These are phyloP conservation scores for Archips xylosteana DNA, from an alignment of 2,888 invertebrate species.

Conservation along the genomic window DNA sequence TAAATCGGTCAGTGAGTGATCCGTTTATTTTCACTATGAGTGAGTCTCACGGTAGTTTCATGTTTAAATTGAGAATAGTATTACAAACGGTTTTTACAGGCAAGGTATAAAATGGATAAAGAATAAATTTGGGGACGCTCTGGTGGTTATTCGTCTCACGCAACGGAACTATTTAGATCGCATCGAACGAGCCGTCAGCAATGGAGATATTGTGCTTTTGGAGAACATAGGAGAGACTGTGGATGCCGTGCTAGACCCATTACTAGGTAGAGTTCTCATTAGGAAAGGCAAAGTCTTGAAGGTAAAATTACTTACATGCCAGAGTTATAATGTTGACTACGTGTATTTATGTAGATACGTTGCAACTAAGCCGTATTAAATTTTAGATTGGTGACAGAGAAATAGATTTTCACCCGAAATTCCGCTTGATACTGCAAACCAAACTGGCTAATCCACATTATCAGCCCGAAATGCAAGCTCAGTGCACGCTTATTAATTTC, in stretches of 20 bases:
- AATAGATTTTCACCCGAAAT: conserved; percentile 93
- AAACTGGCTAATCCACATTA: conserved; percentile 98
- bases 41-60: too few species aligned
- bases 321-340: background rate
- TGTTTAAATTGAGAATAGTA: too few species aligned
- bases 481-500: conserved; percentile 97
- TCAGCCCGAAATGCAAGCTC: conserved; percentile 98
- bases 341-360: background rate
- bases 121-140: conserved; percentile 89
- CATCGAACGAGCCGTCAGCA: conserved; percentile 91
- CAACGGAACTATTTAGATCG: conserved; percentile 93
- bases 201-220: conserved; percentile 91
- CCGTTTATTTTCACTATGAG: too few species aligned
- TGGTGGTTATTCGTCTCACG: conserved; percentile 91
- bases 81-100: conserved; percentile 56
- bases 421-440: conserved; percentile 95
- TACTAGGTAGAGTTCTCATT: conserved; percentile 94
- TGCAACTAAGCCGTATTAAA: conserved; percentile 59
- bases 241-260: conserved; percentile 96
- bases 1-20: too few species aligned
- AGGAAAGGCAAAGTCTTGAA: conserved; percentile 93
- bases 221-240: conserved; percentile 96
- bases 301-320: conserved; percentile 51
- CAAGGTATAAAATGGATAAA: conserved; percentile 99
- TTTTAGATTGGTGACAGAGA: conserved; percentile 96